Conservation (phyloP, 2,113 vertebrate species). For the Paramisgurnus dabryanus region DNA sequence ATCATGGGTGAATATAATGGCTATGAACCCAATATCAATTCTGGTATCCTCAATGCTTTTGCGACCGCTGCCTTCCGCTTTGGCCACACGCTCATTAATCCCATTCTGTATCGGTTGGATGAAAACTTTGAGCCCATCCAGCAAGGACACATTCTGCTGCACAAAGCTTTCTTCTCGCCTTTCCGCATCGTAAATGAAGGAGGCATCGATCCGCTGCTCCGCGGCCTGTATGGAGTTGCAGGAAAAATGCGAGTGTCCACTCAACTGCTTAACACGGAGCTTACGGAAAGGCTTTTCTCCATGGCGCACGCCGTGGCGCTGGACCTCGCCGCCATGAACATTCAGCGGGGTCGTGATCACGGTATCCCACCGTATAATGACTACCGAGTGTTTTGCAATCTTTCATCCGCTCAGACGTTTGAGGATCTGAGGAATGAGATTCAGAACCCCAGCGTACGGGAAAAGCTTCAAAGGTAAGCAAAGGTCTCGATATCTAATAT, state of each 20-base stretch:
- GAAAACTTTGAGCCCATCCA: conserved; percentile 88
- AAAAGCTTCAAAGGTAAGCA: conserved; percentile 86
- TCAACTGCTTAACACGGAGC: conserved; percentile 92
- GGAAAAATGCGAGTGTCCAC: conserved; percentile 94
- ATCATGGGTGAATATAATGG: conserved; percentile 85
- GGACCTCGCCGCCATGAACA: conserved; percentile 96
- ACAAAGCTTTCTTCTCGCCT: conserved; percentile 97
- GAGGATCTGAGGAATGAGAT: conserved; percentile 96
- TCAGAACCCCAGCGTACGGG: conserved; percentile 85
- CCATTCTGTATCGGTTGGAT: conserved; percentile 87
- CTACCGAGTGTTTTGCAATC: conserved; percentile 94
- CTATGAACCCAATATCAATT: conserved; percentile 90
- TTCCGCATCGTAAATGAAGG: conserved; percentile 97
- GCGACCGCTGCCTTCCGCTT: conserved; percentile 97
- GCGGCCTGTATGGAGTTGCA: conserved; percentile 90
- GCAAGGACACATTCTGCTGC: conserved; percentile 91
- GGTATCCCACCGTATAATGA: conserved; percentile 97
- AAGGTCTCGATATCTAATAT: not conserved
- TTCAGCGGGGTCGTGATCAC: conserved; percentile 95
- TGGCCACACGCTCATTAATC: conserved; percentile 96
- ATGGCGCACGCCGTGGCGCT: conserved; percentile 95
- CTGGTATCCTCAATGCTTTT: conserved; percentile 90
- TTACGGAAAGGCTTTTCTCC: conserved; percentile 94
- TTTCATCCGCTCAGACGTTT: conserved; percentile 86
- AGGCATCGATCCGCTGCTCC: conserved; percentile 93